These are phyloP conservation scores for Plebejus anna DNA, from an alignment of 2,888 invertebrate species.

Conservation along the genomic window DNA sequence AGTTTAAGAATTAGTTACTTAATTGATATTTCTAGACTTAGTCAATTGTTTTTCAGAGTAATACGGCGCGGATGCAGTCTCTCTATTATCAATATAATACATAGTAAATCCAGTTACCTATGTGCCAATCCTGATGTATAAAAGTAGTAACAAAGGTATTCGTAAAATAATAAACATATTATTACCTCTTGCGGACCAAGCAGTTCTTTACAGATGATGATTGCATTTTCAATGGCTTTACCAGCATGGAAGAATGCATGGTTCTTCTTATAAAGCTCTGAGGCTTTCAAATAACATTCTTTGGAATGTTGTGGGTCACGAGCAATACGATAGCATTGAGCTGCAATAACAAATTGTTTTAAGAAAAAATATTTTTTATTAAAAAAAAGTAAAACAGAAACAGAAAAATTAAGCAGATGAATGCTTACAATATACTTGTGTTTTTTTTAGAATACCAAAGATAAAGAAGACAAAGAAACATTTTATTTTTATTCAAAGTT, in stretches of 20 bases:
- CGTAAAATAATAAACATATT: constrained; percentile 13
- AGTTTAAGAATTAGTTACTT: neutral
- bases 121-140: neutral
- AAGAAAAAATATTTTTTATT: too few relatives aligned
- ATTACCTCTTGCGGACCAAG: constrained; percentile 56
- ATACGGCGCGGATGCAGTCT: too few relatives aligned
- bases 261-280: constrained; percentile 91
- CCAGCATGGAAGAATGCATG: constrained; percentile 95
- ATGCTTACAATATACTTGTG: too few relatives aligned
- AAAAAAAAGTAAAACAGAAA: too few relatives aligned
- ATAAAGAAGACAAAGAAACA: too few relatives aligned
- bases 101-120: neutral
- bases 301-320: constrained; percentile 90
- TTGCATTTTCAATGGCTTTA: constrained; percentile 93
- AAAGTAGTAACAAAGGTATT: constrained; percentile 23
- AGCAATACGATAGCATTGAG: constrained; percentile 93
- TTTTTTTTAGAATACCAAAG: too few relatives aligned
- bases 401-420: too few relatives aligned
- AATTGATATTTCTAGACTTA: neutral
- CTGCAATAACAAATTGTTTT: constrained; percentile 71
- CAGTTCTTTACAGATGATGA: constrained; percentile 84
- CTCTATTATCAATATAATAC: too few relatives aligned
- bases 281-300: constrained; percentile 91
- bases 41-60: too few relatives aligned
- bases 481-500: too few relatives aligned